Evolutionary conservation across 1,140 invertebrate genomes (phyloP).

Genomic region (Caenorhabditis remanei): DNA sequence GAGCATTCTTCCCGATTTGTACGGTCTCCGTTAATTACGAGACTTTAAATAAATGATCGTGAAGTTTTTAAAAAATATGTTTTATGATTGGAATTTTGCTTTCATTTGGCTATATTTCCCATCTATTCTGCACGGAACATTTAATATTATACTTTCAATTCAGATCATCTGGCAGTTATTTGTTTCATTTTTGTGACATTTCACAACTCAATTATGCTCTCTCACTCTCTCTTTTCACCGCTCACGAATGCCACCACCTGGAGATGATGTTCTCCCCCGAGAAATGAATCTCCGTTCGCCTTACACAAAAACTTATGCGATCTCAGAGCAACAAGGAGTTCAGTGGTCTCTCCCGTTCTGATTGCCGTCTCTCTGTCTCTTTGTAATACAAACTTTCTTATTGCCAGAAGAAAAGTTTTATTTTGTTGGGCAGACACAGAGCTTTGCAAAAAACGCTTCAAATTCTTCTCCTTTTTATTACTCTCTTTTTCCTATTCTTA

Average conservation of each 20-base stretch:
- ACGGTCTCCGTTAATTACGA: no score
- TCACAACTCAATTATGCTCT: slow-evolving; percentile 47
- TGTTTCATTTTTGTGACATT: slow-evolving; percentile 14
- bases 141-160: not conserved
- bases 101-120: no score
- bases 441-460: not conserved
- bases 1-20: no score
- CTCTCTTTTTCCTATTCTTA: not conserved
- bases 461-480: not conserved
- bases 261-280: not conserved
- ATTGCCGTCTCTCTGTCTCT: slow-evolving; percentile 17
- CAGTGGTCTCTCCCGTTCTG: not conserved
- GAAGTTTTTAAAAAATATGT: no score
- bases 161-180: not conserved
- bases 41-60: no score
- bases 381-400: slow-evolving; percentile 28
- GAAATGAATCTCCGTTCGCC: not conserved
- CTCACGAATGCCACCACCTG: slow-evolving; percentile 46
- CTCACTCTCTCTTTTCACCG: not conserved
- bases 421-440: not conserved
- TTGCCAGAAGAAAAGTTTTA: not conserved
- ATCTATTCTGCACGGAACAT: not conserved
- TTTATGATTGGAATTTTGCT: no score
- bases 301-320: slow-evolving; percentile 54
- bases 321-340: slow-evolving; percentile 20